phyloP scores from a whole-genome alignment of 2,888 invertebrate species.

The Halocaridina rubra region DNA sequence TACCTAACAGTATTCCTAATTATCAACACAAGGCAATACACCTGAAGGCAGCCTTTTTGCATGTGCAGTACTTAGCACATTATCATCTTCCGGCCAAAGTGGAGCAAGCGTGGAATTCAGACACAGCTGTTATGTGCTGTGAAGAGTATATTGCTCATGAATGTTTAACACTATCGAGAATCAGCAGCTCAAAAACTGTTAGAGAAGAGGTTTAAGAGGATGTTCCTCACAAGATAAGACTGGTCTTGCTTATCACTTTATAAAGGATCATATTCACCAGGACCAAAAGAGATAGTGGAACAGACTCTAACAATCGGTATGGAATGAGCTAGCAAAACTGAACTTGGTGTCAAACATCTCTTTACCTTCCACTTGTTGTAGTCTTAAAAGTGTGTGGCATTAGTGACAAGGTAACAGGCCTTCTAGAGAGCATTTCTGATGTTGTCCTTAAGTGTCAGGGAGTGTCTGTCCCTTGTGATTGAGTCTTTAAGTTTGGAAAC shows the following conservation, averaged over 20 bases:
- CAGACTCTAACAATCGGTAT: background rate
- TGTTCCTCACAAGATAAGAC: background rate
- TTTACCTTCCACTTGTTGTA: background rate
- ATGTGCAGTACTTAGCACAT: no score
- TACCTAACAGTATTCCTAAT: no score
- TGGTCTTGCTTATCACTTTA: constrained; percentile 4
- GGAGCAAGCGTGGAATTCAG: no score
- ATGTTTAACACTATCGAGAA: constrained; percentile 4
- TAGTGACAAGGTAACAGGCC: constrained; percentile 23
- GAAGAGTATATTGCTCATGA: no score
- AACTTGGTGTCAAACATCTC: constrained; percentile 30
- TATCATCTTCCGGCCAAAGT: no score
- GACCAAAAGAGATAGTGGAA: background rate
- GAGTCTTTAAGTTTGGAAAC: constrained; percentile 7
- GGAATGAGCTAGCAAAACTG: constrained; percentile 23
- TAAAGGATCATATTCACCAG: constrained; percentile 10
- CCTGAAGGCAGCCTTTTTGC: no score
- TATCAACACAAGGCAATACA: no score
- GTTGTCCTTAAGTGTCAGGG: background rate
- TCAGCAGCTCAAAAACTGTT: background rate
- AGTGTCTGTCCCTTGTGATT: constrained; percentile 17
- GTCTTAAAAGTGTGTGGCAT: constrained; percentile 18
- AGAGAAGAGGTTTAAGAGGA: background rate
- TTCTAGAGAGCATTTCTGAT: constrained; percentile 3
- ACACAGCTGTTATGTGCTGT: no score